Evolutionary conservation across 2,888 invertebrate species (phyloP), one percentile per base, ranked within the genome.

Genomic region (Drosophila paramelanica): DNA sequence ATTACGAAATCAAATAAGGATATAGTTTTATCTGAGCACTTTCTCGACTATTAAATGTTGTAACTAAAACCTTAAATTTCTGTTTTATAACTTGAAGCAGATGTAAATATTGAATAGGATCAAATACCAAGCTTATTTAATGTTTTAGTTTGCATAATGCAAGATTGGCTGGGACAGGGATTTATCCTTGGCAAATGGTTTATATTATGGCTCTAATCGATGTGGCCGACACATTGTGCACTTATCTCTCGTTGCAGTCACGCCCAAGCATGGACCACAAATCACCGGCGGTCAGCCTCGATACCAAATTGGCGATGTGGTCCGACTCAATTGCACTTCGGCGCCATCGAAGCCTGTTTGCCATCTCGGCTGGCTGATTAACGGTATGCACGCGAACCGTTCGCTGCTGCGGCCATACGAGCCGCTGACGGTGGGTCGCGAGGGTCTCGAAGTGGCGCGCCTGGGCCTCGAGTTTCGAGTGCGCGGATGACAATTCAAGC

Each of bases 291-390:
- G 96, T 33, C 94, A 95, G 78, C 95, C 96, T 17, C 95, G 97
- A 69, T 97, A 97, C 93, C 96, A 96, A 92, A 95, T 96, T 72
- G 96, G 96, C 13, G 97, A 97, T 91, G 94, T 94, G 50, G 96
- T 97, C 36, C 94, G 95, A 74, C 96, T 97, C 79, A 97, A 96
- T 93, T 97, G 97, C 93, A 96, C 96, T 6, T 97, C 97, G 39
- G 96, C 95, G 14, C 94, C 95, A 79, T 97, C 97, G 46, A 95
- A 96, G 88, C 97, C 97, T 6, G 96, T 96, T 13, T 96, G 97
- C 64, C 94, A 95, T 89, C 94, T 97, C 60, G 95, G 95, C 79
- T 97, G 97, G 97, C 96, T 96, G 93, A 96, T 97, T 93, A 97
- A 97, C 92, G 96, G 96, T 27, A 95, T 96, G 90, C 96, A 95